A percentile compares a stretch with the other conserved stretches of the same genome.
phyloP scores from a whole-genome alignment of 2,113 vertebrate genomes.

The Crotalus tigris region DNA sequence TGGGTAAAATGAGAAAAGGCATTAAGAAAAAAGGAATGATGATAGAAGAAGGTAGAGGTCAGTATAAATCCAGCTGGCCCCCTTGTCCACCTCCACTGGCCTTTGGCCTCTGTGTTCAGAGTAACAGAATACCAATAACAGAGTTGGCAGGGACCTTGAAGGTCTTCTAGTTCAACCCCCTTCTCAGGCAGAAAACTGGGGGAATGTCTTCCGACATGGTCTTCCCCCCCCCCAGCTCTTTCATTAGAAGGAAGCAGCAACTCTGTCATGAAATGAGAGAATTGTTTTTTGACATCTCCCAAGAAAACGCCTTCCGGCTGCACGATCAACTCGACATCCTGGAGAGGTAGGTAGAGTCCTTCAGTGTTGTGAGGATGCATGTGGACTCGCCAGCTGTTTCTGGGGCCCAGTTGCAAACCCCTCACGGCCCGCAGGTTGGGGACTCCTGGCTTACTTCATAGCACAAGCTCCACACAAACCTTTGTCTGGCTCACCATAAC shows the following conservation, averaged over 20 bases:
- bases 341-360: conserved; percentile 58
- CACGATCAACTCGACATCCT: conserved; percentile 65
- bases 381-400: too few species aligned
- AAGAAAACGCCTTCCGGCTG: conserved; percentile 63
- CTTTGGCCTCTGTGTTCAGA: background rate
- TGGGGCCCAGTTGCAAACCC: too few species aligned
- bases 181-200: too few species aligned
- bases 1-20: background rate
- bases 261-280: conserved; percentile 51
- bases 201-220: too few species aligned
- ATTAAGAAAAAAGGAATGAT: too few species aligned
- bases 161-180: too few species aligned
- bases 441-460: too few species aligned
- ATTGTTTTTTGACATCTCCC: conserved; percentile 59
- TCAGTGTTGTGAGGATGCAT: background rate
- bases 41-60: background rate
- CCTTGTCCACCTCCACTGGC: background rate
- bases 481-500: too few species aligned
- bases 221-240: background rate
- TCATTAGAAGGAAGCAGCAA: conserved; percentile 57
- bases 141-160: too few species aligned
- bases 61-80: background rate
- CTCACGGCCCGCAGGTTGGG: too few species aligned
- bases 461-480: too few species aligned
- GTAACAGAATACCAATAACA: too few species aligned